Percentiles rank a stretch among this genome's conserved stretches.
Conservation (phyloP, 2,113 vertebrate species). For the Scalopus aquaticus region DNA sequence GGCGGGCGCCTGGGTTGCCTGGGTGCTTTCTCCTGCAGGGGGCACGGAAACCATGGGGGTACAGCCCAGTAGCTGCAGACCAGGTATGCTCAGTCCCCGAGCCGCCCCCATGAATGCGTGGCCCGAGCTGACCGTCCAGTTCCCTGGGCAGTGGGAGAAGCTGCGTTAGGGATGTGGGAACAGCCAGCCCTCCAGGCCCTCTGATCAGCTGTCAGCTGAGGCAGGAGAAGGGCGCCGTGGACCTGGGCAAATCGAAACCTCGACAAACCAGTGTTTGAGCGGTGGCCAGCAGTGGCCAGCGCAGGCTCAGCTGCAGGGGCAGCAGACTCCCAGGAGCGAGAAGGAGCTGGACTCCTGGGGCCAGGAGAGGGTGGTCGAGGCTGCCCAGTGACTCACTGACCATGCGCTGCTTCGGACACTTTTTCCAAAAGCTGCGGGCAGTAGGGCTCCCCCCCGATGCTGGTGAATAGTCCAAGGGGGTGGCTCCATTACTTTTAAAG, state of each 20-base stretch:
- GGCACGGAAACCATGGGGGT: too few relatives aligned
- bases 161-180: not conserved
- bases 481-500: slow-evolving; percentile 24
- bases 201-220: rapidly evolving
- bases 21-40: too few relatives aligned
- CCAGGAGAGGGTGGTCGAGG: not conserved
- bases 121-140: too few relatives aligned
- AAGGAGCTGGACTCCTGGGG: not conserved
- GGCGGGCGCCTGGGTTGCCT: rapidly evolving
- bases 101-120: not conserved
- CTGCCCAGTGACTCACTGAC: not conserved
- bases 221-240: not conserved
- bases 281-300: too few relatives aligned
- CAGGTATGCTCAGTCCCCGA: too few relatives aligned
- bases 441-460: not conserved
- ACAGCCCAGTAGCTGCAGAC: too few relatives aligned
- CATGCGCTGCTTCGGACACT: too few relatives aligned
- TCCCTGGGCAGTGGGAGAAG: not conserved
- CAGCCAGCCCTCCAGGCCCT: too few relatives aligned
- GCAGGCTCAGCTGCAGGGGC: not conserved
- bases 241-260: not conserved
- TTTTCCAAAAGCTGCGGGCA: too few relatives aligned
- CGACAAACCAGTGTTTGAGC: not conserved
- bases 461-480: not conserved
- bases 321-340: not conserved